These are phyloP conservation scores for Mamestra configurata DNA, from an alignment of 1,140 invertebrate species.

Conservation along the genomic window DNA sequence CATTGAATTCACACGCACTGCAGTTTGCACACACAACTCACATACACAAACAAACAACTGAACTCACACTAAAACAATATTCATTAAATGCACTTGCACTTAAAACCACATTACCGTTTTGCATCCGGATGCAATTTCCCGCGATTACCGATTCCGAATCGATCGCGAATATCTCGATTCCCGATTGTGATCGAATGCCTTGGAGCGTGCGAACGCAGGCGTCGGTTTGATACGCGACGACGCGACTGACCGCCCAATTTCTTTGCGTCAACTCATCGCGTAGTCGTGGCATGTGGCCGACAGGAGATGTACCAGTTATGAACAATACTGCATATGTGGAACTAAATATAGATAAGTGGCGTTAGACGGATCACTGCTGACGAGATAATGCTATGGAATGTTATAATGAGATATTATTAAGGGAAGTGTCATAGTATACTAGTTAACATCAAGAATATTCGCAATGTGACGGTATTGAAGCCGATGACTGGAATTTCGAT, in stretches of 20 bases:
- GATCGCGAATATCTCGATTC: conserved; percentile 36
- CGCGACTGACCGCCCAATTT: conserved; percentile 73
- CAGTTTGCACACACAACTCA: conserved; percentile 50
- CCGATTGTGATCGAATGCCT: conserved; percentile 42
- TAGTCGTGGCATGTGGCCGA: conserved; percentile 54
- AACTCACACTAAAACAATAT: conserved; percentile 51
- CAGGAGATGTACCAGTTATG: conserved; percentile 52
- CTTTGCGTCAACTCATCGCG: conserved; percentile 57
- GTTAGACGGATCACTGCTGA: conserved; percentile 11
- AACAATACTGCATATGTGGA: conserved; percentile 48
- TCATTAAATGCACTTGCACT: conserved; percentile 19
- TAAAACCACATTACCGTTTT: conserved; percentile 1
- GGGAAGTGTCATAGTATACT: background rate
- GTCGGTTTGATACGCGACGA: conserved; percentile 68
- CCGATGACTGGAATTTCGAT: no score
- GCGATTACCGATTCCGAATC: conserved; percentile 35
- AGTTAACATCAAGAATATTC: background rate
- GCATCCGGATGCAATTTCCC: background rate
- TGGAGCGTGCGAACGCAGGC: conserved; percentile 62
- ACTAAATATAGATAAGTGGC: conserved; percentile 53
- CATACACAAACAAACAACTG: conserved; percentile 45
- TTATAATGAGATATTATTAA: conserved; percentile 20
- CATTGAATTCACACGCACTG: conserved; percentile 54
- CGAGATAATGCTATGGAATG: conserved; percentile 22
- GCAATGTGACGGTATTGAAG: no score